These are phyloP conservation scores for Cephus pygmeus DNA, from an alignment of 2,888 invertebrate species.

Conservation along the genomic window DNA sequence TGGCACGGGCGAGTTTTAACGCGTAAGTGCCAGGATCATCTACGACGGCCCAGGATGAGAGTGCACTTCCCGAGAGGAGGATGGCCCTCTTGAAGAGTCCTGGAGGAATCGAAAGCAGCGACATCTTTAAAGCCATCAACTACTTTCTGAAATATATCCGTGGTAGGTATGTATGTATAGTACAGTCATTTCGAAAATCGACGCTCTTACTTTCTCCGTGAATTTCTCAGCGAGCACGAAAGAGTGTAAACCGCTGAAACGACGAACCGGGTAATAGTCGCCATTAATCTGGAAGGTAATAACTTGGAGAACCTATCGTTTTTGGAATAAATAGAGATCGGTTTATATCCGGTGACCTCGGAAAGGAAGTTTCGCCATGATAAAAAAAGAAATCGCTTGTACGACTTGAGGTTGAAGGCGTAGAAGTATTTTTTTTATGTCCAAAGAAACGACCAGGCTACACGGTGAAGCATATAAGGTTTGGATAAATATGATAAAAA, in stretches of 20 bases:
- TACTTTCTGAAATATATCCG: neutral
- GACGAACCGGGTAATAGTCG: neutral
- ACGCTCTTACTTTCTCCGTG: neutral
- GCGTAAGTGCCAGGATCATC: conserved; percentile 88
- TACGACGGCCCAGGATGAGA: conserved; percentile 90
- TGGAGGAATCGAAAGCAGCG: conserved; percentile 44
- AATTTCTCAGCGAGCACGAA: neutral
- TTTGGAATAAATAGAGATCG: neutral
- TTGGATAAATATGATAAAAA: neutral
- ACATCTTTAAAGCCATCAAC: neutral
- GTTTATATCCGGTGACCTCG: neutral
- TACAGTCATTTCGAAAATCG: neutral
- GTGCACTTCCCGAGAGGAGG: conserved; percentile 86
- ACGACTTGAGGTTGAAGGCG: neutral
- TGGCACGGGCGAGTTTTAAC: conserved; percentile 81
- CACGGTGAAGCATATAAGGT: neutral
- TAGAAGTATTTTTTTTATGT: neutral
- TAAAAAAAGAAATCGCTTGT: neutral
- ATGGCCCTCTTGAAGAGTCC: conserved; percentile 91
- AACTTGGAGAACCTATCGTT: neutral
- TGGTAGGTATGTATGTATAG: neutral
- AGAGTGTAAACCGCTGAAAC: neutral
- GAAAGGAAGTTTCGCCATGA: neutral
- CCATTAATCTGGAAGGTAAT: neutral
- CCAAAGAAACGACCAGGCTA: neutral